A percentile compares a stretch with the other conserved stretches of the same genome.
Conservation (phyloP, 2,113 vertebrate genomes). For the Cyanistes caeruleus region DNA sequence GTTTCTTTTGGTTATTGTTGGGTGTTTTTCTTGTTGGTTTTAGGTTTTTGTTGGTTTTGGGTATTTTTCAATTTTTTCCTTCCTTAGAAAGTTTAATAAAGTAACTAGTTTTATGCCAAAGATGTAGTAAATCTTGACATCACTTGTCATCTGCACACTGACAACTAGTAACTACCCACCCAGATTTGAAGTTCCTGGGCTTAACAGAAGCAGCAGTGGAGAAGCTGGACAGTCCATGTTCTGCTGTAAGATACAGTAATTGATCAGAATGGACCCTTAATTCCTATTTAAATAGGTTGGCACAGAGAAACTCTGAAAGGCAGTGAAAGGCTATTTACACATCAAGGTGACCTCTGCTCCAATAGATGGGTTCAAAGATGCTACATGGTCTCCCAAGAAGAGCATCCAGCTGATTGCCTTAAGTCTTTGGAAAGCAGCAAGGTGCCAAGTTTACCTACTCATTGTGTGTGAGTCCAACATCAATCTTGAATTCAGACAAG, state of each 20-base stretch:
- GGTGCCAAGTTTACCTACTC: slow-evolving; percentile 41
- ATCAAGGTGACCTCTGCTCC: background rate
- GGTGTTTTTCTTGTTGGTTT: background rate
- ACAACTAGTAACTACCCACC: background rate
- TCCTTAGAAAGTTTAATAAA: background rate
- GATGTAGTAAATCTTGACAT: background rate
- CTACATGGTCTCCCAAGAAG: background rate
- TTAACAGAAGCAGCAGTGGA: background rate
- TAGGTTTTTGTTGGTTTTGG: no score
- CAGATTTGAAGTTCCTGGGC: background rate
- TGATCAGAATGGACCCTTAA: background rate
- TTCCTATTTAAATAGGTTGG: background rate
- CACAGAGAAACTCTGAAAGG: background rate
- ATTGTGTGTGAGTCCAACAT: background rate
- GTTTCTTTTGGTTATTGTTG: background rate
- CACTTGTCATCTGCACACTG: background rate
- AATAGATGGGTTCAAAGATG: background rate
- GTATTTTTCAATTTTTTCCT: background rate
- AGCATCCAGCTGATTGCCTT: slow-evolving; percentile 3
- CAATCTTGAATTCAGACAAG: slow-evolving; percentile 31
- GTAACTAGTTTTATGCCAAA: background rate
- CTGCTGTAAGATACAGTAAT: background rate
- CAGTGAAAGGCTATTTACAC: background rate
- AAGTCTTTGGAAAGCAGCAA: background rate
- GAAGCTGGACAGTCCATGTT: background rate